Evolutionary conservation across 2,113 vertebrate genomes (phyloP).

Genomic region (Seriola aureovittata): DNA sequence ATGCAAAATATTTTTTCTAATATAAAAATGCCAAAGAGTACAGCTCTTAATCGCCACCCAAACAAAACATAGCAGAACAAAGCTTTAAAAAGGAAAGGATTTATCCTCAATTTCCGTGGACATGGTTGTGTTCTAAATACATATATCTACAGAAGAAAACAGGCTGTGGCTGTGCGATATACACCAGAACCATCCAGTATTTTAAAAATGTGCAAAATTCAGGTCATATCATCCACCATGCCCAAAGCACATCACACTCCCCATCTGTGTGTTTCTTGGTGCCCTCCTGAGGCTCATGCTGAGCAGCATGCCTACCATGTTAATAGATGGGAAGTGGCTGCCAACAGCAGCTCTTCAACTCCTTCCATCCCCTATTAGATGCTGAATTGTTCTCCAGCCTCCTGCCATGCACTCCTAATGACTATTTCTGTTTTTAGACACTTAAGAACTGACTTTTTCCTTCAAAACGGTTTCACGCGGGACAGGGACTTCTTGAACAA

Average conservation of each 20-base stretch:
- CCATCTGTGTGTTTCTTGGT: constrained; percentile 57
- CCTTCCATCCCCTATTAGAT: constrained; percentile 46
- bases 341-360: constrained; percentile 59
- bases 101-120: constrained; percentile 14
- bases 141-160: constrained; percentile 41
- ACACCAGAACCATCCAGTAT: constrained; percentile 26
- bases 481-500: constrained; percentile 15
- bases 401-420: constrained; percentile 19
- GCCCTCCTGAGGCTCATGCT: constrained; percentile 46
- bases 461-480: constrained; percentile 29
- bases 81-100: constrained; percentile 33
- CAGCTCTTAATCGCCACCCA: constrained; percentile 33
- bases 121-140: constrained; percentile 43
- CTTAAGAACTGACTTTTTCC: constrained; percentile 51
- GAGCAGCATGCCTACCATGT: constrained; percentile 44
- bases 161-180: constrained; percentile 39
- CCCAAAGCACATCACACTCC: constrained; percentile 59
- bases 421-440: constrained; percentile 53
- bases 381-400: constrained; percentile 38
- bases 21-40: constrained; percentile 17
- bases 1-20: constrained; percentile 16
- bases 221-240: constrained; percentile 56
- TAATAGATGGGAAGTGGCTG: constrained; percentile 64
- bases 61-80: constrained; percentile 30
- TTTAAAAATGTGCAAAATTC: constrained; percentile 50